Evolutionary conservation across 2,797 vertebrate genomes (phyloP), one percentile per base, ranked within the genome.

Genomic region (Varecia variegata): DNA sequence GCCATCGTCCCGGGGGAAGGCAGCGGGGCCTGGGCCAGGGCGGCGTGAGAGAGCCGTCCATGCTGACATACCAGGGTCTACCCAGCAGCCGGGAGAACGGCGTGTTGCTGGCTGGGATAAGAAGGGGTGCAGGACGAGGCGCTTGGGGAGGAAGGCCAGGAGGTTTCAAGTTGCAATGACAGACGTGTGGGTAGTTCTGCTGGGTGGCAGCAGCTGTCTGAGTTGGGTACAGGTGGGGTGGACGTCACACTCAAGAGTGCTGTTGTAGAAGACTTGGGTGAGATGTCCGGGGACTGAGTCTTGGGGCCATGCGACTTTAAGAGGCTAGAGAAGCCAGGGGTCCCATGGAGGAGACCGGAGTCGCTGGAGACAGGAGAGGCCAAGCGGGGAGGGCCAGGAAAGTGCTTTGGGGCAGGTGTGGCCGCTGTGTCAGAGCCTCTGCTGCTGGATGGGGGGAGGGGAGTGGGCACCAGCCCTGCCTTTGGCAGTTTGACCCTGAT

Each of bases 401-500:
- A 73, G 52, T 60, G 13, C 40, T 21, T 10, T 6, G 14, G 5
- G 45, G 47, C 7, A 20, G 35, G 13, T 0, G 27, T 7, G 35
- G 76, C 43, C 30, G 0, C 5, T 1, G 12, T 27, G 54, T 43
- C 47, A 50, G 1, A 2, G 43, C 27, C 70, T 1, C 32, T 21
- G 10, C 4, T 0, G 12, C 2, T 0, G 7, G 23, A 5, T 25
- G 3, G 71, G 27, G 9, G 20, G 0, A 25, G 1, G 30, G 32
- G 5, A 5, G 67, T 5, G 8, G 0, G 7, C 13, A 0, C 4
- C 2, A 4, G 0, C 17, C n/a, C 13, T 1, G 58, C 52, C 1
- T 50, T 47, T 52, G 2, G 76, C 13, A 25, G 14, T 27, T 13
- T 58, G 91, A 68, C 71, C 62, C 30, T 11, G 65, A 50, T 50